Conservation (phyloP, 2,888 invertebrate genomes). For the Cenopis cana region DNA sequence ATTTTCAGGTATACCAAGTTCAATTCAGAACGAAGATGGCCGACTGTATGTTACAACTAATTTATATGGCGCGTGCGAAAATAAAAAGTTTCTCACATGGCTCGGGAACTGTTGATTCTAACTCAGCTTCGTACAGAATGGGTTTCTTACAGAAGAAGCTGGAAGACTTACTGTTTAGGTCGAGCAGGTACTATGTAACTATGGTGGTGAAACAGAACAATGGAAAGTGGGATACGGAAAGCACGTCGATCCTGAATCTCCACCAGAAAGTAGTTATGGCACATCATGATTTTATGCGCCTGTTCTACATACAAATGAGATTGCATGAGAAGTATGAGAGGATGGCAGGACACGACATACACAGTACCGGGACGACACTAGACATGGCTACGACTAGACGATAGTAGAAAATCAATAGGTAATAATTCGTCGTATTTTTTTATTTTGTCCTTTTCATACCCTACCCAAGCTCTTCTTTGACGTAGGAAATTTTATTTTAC, state of each 20-base stretch:
- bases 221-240: not conserved
- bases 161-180: not conserved
- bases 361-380: not conserved
- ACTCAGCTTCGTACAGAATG: not conserved
- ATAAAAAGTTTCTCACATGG: not conserved
- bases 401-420: no score
- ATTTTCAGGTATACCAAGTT: not conserved
- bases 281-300: not conserved
- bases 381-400: not conserved
- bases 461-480: no score
- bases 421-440: no score
- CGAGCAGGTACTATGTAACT: not conserved
- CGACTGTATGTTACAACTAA: conserved; percentile 4
- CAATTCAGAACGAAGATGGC: conserved; percentile 9
- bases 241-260: conserved; percentile 1
- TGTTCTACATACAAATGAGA: not conserved
- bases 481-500: no score
- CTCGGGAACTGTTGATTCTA: no score
- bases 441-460: no score
- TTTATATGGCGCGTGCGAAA: conserved; percentile 12
- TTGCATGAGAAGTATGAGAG: not conserved
- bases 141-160: not conserved
- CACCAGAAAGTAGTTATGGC: conserved; percentile 13
- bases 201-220: not conserved
- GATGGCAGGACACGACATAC: not conserved